phyloP scores from a whole-genome alignment of 2,797 vertebrate species.

The Potorous gilbertii region DNA sequence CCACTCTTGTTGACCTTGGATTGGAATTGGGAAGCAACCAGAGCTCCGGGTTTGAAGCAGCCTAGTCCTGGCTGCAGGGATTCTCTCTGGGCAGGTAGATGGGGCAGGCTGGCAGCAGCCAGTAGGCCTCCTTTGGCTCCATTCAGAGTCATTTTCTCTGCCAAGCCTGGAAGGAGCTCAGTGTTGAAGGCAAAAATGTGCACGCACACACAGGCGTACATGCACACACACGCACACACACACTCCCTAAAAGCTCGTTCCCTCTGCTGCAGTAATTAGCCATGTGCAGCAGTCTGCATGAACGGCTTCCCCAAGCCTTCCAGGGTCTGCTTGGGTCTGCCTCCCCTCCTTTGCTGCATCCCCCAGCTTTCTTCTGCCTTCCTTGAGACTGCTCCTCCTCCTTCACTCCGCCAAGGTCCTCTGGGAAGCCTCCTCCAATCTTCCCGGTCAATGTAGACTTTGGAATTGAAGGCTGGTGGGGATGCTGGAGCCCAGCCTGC shows the following conservation, averaged over 20 bases:
- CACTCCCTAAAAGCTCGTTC: background rate
- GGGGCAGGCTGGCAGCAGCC: background rate
- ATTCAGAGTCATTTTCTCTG: background rate
- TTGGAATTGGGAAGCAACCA: too few relatives aligned
- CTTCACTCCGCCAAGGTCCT: background rate
- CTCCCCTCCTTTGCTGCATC: background rate
- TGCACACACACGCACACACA: background rate
- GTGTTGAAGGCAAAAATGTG: background rate
- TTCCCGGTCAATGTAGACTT: background rate
- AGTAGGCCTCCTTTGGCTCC: background rate
- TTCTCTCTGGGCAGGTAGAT: background rate
- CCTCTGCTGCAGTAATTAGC: background rate
- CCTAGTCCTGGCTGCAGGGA: background rate
- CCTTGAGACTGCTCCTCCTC: too few relatives aligned
- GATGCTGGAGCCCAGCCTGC: background rate
- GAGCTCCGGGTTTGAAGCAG: background rate
- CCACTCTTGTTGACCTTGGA: background rate
- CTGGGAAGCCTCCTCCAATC: background rate
- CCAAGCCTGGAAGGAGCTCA: background rate
- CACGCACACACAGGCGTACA: too few relatives aligned
- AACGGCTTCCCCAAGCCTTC: background rate
- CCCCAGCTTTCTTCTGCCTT: background rate
- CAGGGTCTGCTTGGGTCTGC: background rate
- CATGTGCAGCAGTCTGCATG: background rate
- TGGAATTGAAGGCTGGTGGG: background rate